Evolutionary conservation across 2,797 vertebrate genomes (phyloP).

Genomic region (Sus cebifrons): DNA sequence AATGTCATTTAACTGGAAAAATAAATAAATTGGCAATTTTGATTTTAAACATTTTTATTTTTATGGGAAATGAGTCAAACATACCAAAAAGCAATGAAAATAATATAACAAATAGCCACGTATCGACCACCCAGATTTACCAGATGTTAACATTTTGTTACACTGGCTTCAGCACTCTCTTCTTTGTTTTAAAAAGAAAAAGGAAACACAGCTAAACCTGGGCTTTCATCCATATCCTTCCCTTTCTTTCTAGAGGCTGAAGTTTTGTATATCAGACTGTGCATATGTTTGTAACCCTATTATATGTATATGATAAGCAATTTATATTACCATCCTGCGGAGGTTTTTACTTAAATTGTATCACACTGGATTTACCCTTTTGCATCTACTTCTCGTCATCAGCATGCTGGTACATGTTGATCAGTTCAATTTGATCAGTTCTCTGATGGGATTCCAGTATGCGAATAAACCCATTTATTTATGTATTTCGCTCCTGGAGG

Average conservation of each 20-base stretch:
- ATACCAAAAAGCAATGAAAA: conserved; percentile 67
- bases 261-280: background rate
- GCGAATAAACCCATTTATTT: background rate
- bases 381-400: background rate
- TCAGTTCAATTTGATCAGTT: background rate
- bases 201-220: background rate
- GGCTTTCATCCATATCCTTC: background rate
- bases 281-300: background rate
- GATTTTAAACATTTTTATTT: conserved; percentile 78
- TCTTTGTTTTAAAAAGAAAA: conserved; percentile 54
- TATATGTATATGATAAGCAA: background rate
- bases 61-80: conserved; percentile 69
- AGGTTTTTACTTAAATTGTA: background rate
- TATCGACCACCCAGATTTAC: conserved; percentile 67
- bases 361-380: background rate
- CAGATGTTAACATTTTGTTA: conserved; percentile 73
- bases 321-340: conserved; percentile 18
- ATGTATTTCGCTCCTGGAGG: background rate
- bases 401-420: background rate
- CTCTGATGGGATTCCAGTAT: background rate
- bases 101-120: conserved; percentile 25
- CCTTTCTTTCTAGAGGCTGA: background rate
- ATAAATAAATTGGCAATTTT: conserved; percentile 65
- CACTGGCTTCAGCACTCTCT: background rate
- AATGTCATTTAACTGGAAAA: conserved; percentile 59